These are phyloP conservation scores for Druceiella hillmani DNA, from an alignment of 2,888 invertebrate genomes.

Conservation along the genomic window DNA sequence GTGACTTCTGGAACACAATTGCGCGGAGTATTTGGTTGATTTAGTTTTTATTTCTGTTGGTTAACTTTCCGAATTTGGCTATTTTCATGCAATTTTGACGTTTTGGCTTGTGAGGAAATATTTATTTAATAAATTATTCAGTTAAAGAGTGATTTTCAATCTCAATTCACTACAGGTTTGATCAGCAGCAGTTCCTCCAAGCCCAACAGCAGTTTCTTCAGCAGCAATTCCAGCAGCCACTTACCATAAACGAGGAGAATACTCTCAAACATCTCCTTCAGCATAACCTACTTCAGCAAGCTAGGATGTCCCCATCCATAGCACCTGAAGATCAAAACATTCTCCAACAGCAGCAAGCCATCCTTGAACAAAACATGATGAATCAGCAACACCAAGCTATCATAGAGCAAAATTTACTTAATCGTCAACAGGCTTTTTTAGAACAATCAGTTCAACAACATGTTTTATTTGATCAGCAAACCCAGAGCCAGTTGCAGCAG, in stretches of 20 bases:
- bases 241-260: constrained; percentile 44
- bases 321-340: constrained; percentile 32
- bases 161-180: constrained; percentile 33
- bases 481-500: constrained; percentile 36
- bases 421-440: constrained; percentile 39
- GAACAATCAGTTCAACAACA: constrained; percentile 36
- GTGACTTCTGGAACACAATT: too few relatives aligned
- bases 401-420: constrained; percentile 46
- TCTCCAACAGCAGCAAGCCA: constrained; percentile 31
- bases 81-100: too few relatives aligned
- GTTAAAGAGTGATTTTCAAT: background rate
- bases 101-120: too few relatives aligned
- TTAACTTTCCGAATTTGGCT: too few relatives aligned
- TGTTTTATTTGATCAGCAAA: constrained; percentile 17
- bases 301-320: constrained; percentile 40
- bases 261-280: constrained; percentile 54
- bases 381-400: constrained; percentile 31
- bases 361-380: constrained; percentile 36
- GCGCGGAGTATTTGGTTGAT: too few relatives aligned
- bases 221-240: constrained; percentile 51
- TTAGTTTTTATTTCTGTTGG: too few relatives aligned
- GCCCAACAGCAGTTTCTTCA: constrained; percentile 48
- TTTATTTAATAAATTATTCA: too few relatives aligned
- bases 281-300: constrained; percentile 51
- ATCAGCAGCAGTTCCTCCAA: constrained; percentile 43